Evolutionary conservation across 1,140 invertebrate species (phyloP), one percentile per base, ranked within the genome.

Genomic region (Nebria ingens): DNA sequence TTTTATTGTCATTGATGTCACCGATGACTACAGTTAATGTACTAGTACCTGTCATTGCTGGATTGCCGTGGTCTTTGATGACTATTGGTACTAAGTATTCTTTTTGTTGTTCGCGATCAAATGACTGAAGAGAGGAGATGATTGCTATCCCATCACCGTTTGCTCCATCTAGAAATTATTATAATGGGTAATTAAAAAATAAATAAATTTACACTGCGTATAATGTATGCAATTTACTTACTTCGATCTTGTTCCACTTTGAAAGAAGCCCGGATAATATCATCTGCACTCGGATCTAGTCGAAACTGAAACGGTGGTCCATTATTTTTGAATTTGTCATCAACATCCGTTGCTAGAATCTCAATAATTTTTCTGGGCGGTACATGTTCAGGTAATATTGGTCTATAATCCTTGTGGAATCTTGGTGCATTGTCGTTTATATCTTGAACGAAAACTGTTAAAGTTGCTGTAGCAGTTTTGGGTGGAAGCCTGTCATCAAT

Each of bases 101-200:
- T 65, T 96, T 95, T 50, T 84, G 79, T 53, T 86, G 73, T 69
- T 98, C 96, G 1, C 96, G 79, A 73, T 98, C 92, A 70, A 98
- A 97, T 1, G 72, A 71, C 0, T 82, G 81, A 3, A 76, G 68
- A 0, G 88, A 75, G 0, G 90, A 67, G 19, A 62, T 53, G 42
- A 61, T 54, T 21, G 92, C 92, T 89, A 95, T 94, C 54, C 93
- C 93, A 68, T 96, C 91, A 20, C 92, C 92, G 67, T 95, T 95
- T 38, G 91, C 92, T 60, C 91, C 91, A 81, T 93, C 86, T 88
- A 75, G 45, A 71, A 65, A 51, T 1, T 19, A 58, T 19, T 21
- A 50, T 15, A 12, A 21, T 59, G 12, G 12, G n/a, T 9, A 56
- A 53, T 59, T 21, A 11, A 13, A 53, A 19, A 49, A 56, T 55